These are phyloP conservation scores for Scartelaos histophorus DNA, from an alignment of 2,113 vertebrate species.

Conservation along the genomic window DNA sequence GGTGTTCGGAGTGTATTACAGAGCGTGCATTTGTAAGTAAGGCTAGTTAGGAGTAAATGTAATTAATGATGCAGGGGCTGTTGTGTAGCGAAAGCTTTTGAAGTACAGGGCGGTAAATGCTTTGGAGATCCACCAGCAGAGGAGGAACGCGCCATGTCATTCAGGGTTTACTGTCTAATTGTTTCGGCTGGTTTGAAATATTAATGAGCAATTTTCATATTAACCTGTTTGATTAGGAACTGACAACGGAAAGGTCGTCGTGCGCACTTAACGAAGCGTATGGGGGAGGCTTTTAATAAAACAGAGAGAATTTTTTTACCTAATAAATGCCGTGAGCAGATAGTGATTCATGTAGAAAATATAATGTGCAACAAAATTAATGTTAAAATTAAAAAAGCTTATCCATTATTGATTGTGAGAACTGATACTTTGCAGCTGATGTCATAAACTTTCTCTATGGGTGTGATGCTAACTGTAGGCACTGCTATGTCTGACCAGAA, in stretches of 20 bases:
- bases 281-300: not conserved
- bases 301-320: no score
- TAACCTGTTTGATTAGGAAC: not conserved
- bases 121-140: conserved; percentile 30
- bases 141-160: conserved; percentile 24
- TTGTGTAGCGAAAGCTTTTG: conserved; percentile 53
- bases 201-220: not conserved
- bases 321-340: no score
- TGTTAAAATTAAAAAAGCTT: no score
- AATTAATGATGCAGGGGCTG: conserved; percentile 61
- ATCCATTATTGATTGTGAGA: no score
- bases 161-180: conserved; percentile 18
- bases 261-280: not conserved
- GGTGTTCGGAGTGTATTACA: conserved; percentile 52
- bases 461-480: no score
- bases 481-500: no score
- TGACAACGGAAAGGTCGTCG: not conserved
- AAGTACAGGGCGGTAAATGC: conserved; percentile 54
- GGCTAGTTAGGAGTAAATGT: conserved; percentile 56
- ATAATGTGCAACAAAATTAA: no score
- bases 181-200: not conserved
- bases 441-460: no score
- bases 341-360: no score
- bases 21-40: conserved; percentile 48
- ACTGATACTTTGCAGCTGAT: no score